Evolutionary conservation across 2,888 invertebrate genomes (phyloP).

Genomic region (Rosalia funebris): DNA sequence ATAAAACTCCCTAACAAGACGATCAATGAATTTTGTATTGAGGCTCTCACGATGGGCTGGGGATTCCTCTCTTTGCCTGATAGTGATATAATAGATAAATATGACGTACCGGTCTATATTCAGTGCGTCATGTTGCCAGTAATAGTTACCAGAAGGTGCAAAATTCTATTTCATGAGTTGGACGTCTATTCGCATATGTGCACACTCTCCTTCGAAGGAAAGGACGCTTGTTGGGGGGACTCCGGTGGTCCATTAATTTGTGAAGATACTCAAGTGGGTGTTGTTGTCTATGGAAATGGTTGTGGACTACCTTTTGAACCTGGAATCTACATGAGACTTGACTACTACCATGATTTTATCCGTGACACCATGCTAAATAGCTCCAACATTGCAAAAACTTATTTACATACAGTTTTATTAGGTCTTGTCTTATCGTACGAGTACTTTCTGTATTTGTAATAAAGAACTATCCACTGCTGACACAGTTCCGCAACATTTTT

Average conservation of each 20-base stretch:
- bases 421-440: no score
- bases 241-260: slow-evolving; percentile 83
- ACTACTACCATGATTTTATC: slow-evolving; percentile 66
- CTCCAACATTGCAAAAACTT: no score
- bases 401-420: no score
- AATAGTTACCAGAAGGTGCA: neutral
- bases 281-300: slow-evolving; percentile 73
- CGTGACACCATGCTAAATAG: neutral
- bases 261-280: slow-evolving; percentile 66
- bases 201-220: slow-evolving; percentile 71
- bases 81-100: neutral
- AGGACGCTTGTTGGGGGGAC: slow-evolving; percentile 82
- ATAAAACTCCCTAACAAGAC: slow-evolving; percentile 1
- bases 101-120: neutral
- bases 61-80: neutral
- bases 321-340: slow-evolving; percentile 71
- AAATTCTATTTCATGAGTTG: neutral
- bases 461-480: no score
- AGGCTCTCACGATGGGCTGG: neutral
- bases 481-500: no score
- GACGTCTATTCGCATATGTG: slow-evolving; percentile 72
- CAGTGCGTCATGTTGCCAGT: neutral
- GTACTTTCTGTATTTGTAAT: no score
- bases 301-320: slow-evolving; percentile 70
- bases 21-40: neutral